Evolutionary conservation across 2,113 vertebrate genomes (phyloP).

Genomic region (Dinomys branickii): DNA sequence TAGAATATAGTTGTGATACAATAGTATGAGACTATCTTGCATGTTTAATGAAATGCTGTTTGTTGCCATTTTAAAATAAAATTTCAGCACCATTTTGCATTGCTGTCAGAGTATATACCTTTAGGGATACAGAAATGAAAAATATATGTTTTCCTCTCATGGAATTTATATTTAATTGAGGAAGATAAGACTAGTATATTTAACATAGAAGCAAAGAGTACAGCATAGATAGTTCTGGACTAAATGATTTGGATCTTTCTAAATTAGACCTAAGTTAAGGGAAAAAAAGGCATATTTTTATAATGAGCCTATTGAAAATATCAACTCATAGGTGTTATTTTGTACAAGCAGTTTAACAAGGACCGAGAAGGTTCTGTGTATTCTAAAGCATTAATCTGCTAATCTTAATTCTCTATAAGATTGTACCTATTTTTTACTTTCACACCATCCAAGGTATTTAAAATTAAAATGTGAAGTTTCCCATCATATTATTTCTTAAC

Average conservation of each 20-base stretch:
- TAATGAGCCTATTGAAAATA: background rate
- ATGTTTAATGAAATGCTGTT: conserved; percentile 8
- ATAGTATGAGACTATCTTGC: background rate
- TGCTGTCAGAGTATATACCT: background rate
- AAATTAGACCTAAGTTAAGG: background rate
- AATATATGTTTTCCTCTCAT: background rate
- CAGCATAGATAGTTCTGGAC: background rate
- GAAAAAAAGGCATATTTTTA: background rate
- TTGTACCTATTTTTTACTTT: background rate
- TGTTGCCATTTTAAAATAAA: background rate
- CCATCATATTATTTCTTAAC: background rate
- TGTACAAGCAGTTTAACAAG: background rate
- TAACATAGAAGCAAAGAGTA: background rate
- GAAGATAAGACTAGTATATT: background rate
- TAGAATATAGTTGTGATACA: background rate
- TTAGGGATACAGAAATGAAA: background rate
- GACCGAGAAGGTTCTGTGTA: background rate
- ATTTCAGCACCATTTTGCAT: background rate
- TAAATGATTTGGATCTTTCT: background rate
- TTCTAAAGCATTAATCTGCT: background rate
- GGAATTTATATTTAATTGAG: background rate
- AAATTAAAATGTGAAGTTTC: background rate
- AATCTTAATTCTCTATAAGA: background rate
- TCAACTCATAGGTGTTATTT: background rate
- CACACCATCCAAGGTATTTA: background rate